These are phyloP conservation scores for Pachycephus smyrnensis DNA, from an alignment of 2,888 invertebrate species.

Conservation along the genomic window DNA sequence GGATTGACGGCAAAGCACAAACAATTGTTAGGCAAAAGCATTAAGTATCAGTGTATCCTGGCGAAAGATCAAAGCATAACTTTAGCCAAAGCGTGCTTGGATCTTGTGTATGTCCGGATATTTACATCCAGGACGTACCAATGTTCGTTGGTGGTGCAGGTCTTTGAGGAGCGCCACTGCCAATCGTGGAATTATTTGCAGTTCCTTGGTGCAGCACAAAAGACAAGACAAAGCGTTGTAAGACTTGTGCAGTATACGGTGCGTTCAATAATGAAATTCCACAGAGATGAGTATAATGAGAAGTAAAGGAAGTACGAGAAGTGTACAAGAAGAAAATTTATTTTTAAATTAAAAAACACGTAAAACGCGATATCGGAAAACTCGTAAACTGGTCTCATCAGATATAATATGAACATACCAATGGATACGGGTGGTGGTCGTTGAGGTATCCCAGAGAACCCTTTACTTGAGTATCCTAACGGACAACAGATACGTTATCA, in stretches of 20 bases:
- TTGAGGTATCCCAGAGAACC: neutral
- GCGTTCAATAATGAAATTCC: neutral
- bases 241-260: neutral
- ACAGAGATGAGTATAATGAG: neutral
- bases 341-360: neutral
- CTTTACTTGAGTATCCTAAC: neutral
- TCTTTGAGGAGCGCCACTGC: conserved; percentile 59
- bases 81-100: neutral
- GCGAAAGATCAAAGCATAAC: neutral
- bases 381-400: neutral
- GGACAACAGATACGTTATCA: neutral
- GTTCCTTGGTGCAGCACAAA: conserved; percentile 58
- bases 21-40: neutral
- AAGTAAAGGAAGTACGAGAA: neutral
- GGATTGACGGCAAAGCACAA: neutral
- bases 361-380: neutral
- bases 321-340: neutral
- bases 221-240: neutral
- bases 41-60: neutral
- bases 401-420: neutral
- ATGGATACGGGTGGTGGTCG: neutral
- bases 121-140: conserved; percentile 51
- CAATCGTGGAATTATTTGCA: conserved; percentile 47
- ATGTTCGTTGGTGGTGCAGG: conserved; percentile 64
- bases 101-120: neutral